Base-by-base conservation (phyloP, 1,140 invertebrate species). In the Drosophila parabipectinata region DNA sequence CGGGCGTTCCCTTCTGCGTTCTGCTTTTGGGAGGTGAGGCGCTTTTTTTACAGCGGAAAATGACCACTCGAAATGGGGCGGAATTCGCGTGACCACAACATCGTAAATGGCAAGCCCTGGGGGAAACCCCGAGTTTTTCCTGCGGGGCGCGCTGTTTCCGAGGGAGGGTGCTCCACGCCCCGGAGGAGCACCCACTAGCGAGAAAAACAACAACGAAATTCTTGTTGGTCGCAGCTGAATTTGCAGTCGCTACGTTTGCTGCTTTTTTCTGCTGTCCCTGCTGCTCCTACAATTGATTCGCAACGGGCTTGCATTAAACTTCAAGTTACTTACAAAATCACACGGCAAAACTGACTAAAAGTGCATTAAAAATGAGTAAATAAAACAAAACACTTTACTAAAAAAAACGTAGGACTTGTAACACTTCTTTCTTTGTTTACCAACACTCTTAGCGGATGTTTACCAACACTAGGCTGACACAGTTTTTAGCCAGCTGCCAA, bases 11-110 rank as follows among this genome's bases (percentile, higher is more conserved):
- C 28, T 58, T 34, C 30, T 58, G 26, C 26, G 26, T 6, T 28
- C 5, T 28, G 26, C 12, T 10, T 24, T 24, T 48, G 21, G 47
- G 28, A 56, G 53, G 10, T 26, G 18, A 21, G 7, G 5, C 14
- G 24, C 9, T n/a, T n/a, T 18, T 18, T 18, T 44, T 14, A 18
- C n/a, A 44, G 15, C n/a, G 18, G 41, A 24, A 48, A 50, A 34
- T 56, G 58, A 62, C 75, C 75, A 73, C 58, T 75, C 15, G 32
- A 28, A 76, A 82, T 58, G 63, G 66, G 63, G 61, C 68, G 63
- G 41, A 87, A 87, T 83, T 87, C 72, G 83, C 83, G 83, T 87
- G 82, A 87, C 82, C 75, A 79, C 41, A 44, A 44, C 41, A 44
- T 15, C 66, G 64, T 75, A 77, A 74, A 50, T 15, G 41, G 14